Evolutionary conservation across 2,888 invertebrate species (phyloP), one percentile per base, ranked within the genome.

Genomic region (Aleiodes leptofemur): DNA sequence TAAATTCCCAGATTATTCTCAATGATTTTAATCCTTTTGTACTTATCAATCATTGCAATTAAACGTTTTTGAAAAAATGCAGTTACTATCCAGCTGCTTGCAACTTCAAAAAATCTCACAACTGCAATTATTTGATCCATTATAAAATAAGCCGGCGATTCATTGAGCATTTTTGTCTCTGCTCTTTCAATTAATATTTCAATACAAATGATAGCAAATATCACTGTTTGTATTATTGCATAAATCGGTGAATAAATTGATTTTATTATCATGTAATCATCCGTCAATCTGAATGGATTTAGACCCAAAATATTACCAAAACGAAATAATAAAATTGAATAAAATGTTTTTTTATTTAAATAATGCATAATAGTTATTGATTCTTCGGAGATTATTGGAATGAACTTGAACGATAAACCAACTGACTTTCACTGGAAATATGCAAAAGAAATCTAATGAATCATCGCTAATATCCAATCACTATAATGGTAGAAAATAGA

Each of bases 251-350:
- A 43, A 11, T 43, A 64, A 16, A 8, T 9, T 7, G 43, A 64
- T 1, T 16, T 8, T 4, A 43, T 14, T 16, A 64, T 48, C 8
- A n/a, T 11, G 43, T 11, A n/a, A 38, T 61, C 43, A 64, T 23
- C 43, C 11, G 23, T 64, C 6, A 64, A 13, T 48, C 23, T 34
- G n/a, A 64, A 11, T 16, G 64, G 64, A 11, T 43, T 64, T 3
- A 64, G 16, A 9, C 64, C 64, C 64, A 64, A 23, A 23, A 64
- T 23, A 48, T 48, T 43, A 13, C 43, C 61, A 13, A 61, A 61
- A 43, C 61, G 38, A 61, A 14, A 61, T 61, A 59, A 38, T 6
- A 59, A 5, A n/a, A 59, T 13, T n/a, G 38, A 59, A 59, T 57
- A n/a, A 23, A 5, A 59, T 8, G 59, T 34, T 6, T 34, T 31